Evolutionary conservation across 2,888 invertebrate species (phyloP), one percentile per base, ranked within the genome.

Genomic region (Myopa tessellatipennis): DNA sequence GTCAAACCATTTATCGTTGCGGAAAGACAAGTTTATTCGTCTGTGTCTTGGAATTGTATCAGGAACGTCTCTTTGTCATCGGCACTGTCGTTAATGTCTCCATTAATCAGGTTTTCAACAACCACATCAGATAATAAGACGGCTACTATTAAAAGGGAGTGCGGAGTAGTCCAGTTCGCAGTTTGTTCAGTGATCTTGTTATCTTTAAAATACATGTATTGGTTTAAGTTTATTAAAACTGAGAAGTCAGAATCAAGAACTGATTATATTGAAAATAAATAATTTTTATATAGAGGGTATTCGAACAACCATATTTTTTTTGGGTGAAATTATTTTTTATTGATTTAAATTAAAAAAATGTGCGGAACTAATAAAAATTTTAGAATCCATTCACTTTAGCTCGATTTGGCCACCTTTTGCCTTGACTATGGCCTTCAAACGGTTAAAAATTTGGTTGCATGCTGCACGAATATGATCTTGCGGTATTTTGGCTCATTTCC

Each of bases 191-290:
- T 80, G 18, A 74, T 79, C 4, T 67, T 80, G 58, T 40, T 81
- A 36, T 65, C 75, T 55, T 74, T 77, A 0, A 82, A 82, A 77
- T 81, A 82, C 73, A 26, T 78, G 2, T 78, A 77, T 45, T 82
- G 82, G 81, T 80, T 78, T 71, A 81, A 79, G 63, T 72, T 79
- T 60, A 38, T 61, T n/a, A 77, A 61, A 52, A 52, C 12, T 2
- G 69, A 79, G 58, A 58, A 70, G 4, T 14, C 69, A 16, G 45
- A 50, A 10, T 52, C 5, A 55, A 34, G 3, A 0, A 38, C 16
- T 4, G 16, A 16, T 55, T 70, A 36, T 68, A 40, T 55, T 55
- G 10, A 52, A 34, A 55, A 55, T 52, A 55, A 55, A 52, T 70
- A 70, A 16, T 34, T 61, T 58, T n/a, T 26, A 16, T 16, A 26